Percentiles rank a stretch among this genome's conserved stretches.
Evolutionary conservation across 2,113 vertebrate species (phyloP).

Genomic region (Kryptolebias marmoratus): DNA sequence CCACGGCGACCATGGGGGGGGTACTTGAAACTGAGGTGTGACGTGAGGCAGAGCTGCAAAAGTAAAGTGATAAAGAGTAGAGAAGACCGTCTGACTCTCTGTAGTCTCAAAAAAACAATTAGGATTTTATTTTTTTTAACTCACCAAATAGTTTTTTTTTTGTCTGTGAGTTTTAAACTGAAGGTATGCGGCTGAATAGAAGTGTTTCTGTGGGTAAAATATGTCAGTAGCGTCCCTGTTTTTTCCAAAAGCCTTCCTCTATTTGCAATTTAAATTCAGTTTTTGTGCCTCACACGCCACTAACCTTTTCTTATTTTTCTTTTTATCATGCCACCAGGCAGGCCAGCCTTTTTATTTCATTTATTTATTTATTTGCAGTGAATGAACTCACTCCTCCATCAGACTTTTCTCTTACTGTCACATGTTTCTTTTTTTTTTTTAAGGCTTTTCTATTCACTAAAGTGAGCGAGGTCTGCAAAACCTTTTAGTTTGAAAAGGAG

Average conservation of each 20-base stretch:
- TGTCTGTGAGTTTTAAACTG: too few species aligned
- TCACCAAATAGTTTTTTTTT: too few species aligned
- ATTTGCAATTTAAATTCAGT: slow-evolving; percentile 59
- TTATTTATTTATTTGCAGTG: neutral
- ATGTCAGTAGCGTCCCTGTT: neutral
- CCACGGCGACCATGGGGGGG: slow-evolving; percentile 65
- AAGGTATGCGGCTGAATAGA: neutral
- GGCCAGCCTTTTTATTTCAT: slow-evolving; percentile 2
- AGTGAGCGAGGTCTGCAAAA: neutral
- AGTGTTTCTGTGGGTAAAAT: neutral
- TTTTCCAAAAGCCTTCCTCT: slow-evolving; percentile 50
- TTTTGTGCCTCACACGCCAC: slow-evolving; percentile 53
- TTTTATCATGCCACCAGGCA: slow-evolving; percentile 35
- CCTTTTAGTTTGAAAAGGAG: too few species aligned
- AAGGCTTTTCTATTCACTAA: neutral
- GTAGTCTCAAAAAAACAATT: too few species aligned
- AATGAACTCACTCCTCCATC: neutral
- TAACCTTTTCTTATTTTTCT: slow-evolving; percentile 42
- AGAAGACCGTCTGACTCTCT: neutral
- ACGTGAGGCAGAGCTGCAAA: slow-evolving; percentile 16
- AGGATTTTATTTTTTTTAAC: too few species aligned
- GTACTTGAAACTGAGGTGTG: slow-evolving; percentile 46
- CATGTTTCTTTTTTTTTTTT: neutral
- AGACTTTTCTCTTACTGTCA: neutral
- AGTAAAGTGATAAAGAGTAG: neutral